A percentile compares a stretch with the other conserved stretches of the same genome.
These are phyloP conservation scores for Catostylus mosaicus DNA, from an alignment of 30 jellyfish, hydroid and myxozoan genomes.

Conservation along the genomic window DNA sequence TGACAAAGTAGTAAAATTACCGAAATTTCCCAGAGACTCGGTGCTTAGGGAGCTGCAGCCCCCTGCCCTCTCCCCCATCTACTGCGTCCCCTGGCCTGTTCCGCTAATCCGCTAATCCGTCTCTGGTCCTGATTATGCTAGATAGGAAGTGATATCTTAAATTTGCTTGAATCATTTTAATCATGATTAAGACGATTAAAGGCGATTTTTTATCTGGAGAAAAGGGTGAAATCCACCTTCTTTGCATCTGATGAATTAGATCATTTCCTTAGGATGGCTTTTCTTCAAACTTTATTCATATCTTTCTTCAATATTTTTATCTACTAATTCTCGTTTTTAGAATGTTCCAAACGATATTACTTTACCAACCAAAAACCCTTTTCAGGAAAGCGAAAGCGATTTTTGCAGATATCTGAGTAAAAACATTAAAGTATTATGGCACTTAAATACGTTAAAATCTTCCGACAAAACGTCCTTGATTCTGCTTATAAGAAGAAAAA, in stretches of 20 bases:
- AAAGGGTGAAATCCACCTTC: background rate
- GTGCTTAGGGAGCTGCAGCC: too few relatives aligned
- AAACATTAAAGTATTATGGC: background rate
- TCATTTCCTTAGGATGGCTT: background rate
- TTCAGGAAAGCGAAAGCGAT: background rate
- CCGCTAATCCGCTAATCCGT: too few relatives aligned
- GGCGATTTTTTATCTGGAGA: background rate
- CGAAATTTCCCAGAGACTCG: too few relatives aligned
- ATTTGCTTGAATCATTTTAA: background rate
- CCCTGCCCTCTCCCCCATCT: too few relatives aligned
- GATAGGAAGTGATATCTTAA: too few relatives aligned
- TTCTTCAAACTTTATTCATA: background rate
- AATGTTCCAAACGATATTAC: background rate
- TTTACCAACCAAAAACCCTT: background rate
- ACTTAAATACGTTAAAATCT: background rate
- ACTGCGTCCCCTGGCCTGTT: too few relatives aligned
- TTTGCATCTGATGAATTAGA: background rate
- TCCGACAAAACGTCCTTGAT: background rate
- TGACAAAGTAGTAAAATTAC: too few relatives aligned
- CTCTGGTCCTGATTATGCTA: too few relatives aligned
- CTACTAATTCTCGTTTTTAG: background rate
- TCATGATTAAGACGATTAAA: background rate
- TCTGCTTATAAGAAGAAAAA: background rate
- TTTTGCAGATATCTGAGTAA: background rate
- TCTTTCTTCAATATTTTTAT: background rate